Evolutionary conservation across 2,888 invertebrate genomes (phyloP), one percentile per base, ranked within the genome.

Genomic region (Sphecodes monilicornis): DNA sequence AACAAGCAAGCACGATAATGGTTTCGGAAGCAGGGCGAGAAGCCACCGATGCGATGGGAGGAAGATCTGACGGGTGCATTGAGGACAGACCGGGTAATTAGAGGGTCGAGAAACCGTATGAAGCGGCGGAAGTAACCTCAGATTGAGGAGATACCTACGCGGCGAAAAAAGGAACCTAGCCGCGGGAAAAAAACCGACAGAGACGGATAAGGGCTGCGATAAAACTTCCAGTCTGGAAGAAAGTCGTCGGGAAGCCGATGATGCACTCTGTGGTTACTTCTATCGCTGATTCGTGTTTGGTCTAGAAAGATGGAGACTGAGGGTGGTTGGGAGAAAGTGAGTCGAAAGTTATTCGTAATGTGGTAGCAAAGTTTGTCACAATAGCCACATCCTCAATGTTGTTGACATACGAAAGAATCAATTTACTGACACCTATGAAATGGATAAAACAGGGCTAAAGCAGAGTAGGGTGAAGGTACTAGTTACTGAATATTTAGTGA

Each of bases 101-200:
- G 75, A 46, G 5, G 43, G 18, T 46, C 4, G 16, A 32, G 36
- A 22, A 26, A 39, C 46, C 46, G 74, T 78, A 68, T 68, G 74
- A 50, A 46, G 22, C 50, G 4, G n/a, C 22, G 29, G 18, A n/a
- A 36, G 68, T 10, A 68, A 76, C 46, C 57, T 54, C 36, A n/a
- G 82, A 84, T 78, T 64, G 54, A 76, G 76, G 36, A 50, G 87
- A 88, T 83, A 83, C 64, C 54, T 10, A 11, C 11, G 13, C n/a
- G 43, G 16, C 50, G 70, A 68, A 83, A 88, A 88, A 88, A 86
- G 32, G 11, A 39, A 32, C 43, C 54, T 69, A 54, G 41, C 43
- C 18, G 22, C 16, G 54, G 13, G 29, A 18, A 54, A 88, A 88
- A 79, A 84, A 72, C 71, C 60, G 80, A 80, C 77, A 84, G 75